Base-by-base conservation (phyloP, 2,888 invertebrate species). In the Dolichomitus sp. region DNA sequence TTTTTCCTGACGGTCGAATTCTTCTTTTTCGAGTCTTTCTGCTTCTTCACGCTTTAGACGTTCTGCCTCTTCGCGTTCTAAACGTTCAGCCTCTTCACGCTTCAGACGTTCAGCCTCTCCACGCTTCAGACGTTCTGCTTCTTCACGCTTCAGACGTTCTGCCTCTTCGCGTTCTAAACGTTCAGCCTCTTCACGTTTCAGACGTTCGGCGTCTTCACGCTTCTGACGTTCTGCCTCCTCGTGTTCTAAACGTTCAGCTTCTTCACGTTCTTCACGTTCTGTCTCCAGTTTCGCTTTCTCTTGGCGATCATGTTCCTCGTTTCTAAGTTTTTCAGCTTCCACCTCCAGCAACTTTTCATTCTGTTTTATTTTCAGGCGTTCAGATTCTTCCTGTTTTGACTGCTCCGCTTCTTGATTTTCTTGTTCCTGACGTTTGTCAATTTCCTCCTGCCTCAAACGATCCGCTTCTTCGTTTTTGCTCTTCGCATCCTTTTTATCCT, bases 381-480 rank as follows among this genome's bases (percentile, higher is more conserved):
- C 68, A 87, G 90, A 80, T 14, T 90, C 88, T 61, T 90, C 90
- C 40, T 75, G 87, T 33, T 83, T 87, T 5, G 85, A 83, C 19
- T 69, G 80, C 33, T 69, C 69, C 50, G 59, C 48, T 4, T 81
- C 81, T 2, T 70, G 63, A 33, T 54, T 52, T 14, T 59, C 79
- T n/a, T 23, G 42, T 33, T 33, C 68, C 80, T 85, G 70, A 73
- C 87, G 69, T 82, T 87, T 72, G 11, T 75, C 30, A 12, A 4
- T 54, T 57, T 68, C 57, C 52, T 65, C 54, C 54, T 75, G 42
- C 52, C 74, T 63, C 45, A 57, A 12, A 11, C 6, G 14, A 12
- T 75, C 83, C 19, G 59, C 5, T 9, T 54, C 63, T 30, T 57
- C 76, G 63, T 17, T 80, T 82, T 73, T 86, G 73, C 54, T 87